A percentile compares a stretch with the other conserved stretches of the same genome.
Conservation (phyloP, 2,888 invertebrate species). For the Neoitamus cyanurus region DNA sequence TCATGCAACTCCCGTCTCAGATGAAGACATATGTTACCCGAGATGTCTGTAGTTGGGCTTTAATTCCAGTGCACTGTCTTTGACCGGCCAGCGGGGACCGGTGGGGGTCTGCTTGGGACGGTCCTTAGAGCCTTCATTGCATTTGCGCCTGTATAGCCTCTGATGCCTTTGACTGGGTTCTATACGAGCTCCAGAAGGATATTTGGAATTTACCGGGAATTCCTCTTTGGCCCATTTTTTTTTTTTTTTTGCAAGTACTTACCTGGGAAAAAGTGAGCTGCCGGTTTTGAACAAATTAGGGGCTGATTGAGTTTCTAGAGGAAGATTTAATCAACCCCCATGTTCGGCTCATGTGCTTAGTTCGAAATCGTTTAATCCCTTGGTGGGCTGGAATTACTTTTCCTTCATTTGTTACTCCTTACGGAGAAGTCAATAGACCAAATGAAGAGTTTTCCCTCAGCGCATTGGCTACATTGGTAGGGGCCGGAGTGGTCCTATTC, state of each 20-base stretch:
- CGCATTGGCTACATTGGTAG: neutral
- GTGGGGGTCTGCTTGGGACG: neutral
- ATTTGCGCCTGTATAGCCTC: neutral
- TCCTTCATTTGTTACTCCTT: neutral
- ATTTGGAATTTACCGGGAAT: neutral
- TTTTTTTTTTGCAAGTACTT: neutral
- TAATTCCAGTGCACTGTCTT: constrained; percentile 32
- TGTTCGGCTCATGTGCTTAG: neutral
- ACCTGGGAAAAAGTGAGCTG: neutral
- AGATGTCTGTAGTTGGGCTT: neutral
- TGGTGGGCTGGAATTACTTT: neutral
- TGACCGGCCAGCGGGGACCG: neutral
- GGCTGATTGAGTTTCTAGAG: constrained; percentile 8
- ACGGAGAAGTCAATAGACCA: neutral
- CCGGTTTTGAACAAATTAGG: constrained; percentile 24
- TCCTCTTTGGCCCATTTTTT: constrained; percentile 3
- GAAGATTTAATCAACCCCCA: neutral
- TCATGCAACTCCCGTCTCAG: constrained; percentile 22
- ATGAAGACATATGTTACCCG: constrained; percentile 33
- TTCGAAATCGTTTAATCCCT: neutral
- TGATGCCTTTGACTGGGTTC: neutral
- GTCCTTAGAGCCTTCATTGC: constrained; percentile 23
- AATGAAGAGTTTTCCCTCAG: neutral
- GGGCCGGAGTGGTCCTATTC: too few relatives aligned
- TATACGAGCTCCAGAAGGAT: neutral